Base-by-base conservation (phyloP, 2,888 invertebrate species). In the Nomada fucata region DNA sequence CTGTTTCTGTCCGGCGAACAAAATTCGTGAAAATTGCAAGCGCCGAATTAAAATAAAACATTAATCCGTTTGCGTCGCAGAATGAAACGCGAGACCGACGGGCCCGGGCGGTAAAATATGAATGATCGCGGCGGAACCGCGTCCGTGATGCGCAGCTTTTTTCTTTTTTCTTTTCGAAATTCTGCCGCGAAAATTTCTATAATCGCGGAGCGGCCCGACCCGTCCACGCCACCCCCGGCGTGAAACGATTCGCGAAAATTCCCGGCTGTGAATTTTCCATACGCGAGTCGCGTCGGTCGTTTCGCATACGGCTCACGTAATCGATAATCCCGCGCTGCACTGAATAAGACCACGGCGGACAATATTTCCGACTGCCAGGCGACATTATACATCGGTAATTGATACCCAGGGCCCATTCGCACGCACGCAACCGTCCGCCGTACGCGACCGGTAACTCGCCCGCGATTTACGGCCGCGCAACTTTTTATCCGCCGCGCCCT, bases 31-130 rank as follows among this genome's bases (percentile, higher is more conserved):
- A 64, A 29, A n/a, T 36, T 18, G 15, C 60, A 10, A 13, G 42
- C 64, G 64, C 20, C 61, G 79, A 53, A 79, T 69, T 47, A 64
- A 73, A 72, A 79, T 80, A 63, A 78, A 78, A 63, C 42, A 61
- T 71, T 71, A 63, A 68, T 47, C n/a, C 36, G 52, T 0, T 13
- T 36, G 52, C 11, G 11, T 2, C 57, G 2, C 68, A 72, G 61
- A 72, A 78, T 57, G 26, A 50, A 55, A 36, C 53, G 18, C 67
- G n/a, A n/a, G 13, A 11, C 2, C 36, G 42, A 50, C 68, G 60
- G 20, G 11, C 55, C 36, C 7, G 36, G 53, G 1, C 10, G 36
- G 42, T 72, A 26, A 72, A 78, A 63, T 64, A 78, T 72, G 71
- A 67, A 78, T 29, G 79, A 68, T 68, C 52, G 57, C 47, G 23